These are phyloP conservation scores for Aurelia sp. DNA, from an alignment of 30 jellyfish, hydroid and myxozoan genomes.

Conservation along the genomic window DNA sequence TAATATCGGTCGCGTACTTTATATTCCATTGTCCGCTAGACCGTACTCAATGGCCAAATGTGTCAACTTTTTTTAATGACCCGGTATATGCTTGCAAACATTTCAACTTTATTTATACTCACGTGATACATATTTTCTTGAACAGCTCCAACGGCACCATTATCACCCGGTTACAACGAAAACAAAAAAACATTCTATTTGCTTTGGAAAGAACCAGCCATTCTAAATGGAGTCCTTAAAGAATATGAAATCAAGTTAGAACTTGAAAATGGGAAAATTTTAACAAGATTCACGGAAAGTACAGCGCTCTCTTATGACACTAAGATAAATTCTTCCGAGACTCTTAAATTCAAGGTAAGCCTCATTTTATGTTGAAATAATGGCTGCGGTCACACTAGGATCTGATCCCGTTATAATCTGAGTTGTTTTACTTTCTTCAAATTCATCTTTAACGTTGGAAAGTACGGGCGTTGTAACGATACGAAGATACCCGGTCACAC, in stretches of 20 bases:
- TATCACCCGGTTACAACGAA: slow-evolving; percentile 18
- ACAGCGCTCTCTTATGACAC: slow-evolving; percentile 48
- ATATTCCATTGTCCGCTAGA: no score
- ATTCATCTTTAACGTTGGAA: no score
- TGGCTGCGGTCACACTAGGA: no score
- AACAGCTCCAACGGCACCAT: slow-evolving; percentile 78
- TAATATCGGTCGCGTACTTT: no score
- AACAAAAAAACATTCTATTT: slow-evolving; percentile 41
- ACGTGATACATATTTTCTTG: background rate
- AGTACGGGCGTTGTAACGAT: no score
- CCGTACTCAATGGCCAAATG: no score
- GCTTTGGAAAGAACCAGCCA: slow-evolving; percentile 58
- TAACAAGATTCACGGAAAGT: slow-evolving; percentile 29
- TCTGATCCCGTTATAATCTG: no score
- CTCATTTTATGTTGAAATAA: background rate
- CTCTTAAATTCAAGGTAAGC: slow-evolving; percentile 49
- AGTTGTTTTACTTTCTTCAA: no score
- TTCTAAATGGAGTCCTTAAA: slow-evolving; percentile 58
- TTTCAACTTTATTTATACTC: no score
- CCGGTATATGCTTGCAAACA: no score
- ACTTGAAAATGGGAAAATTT: background rate
- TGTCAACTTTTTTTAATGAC: no score
- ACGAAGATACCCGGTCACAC: no score
- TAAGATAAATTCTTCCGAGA: slow-evolving; percentile 17
- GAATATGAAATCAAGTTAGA: slow-evolving; percentile 55